phyloP scores from a whole-genome alignment of 2,888 invertebrate species.

The Myopa testacea region DNA sequence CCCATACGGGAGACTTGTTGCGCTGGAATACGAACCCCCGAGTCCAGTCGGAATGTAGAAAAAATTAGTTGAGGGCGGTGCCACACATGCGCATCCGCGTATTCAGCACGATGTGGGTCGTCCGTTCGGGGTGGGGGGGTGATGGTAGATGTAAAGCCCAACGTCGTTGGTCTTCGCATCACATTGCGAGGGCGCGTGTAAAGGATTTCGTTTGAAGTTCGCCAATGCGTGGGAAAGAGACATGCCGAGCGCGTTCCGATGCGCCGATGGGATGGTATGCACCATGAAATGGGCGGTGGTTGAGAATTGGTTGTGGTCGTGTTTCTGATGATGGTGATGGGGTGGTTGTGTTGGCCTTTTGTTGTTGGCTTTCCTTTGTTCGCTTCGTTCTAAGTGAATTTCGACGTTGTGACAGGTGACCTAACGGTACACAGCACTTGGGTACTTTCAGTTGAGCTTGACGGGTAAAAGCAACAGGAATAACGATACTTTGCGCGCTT shows the following conservation, averaged over 20 bases:
- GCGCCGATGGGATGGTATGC: slow-evolving; percentile 33
- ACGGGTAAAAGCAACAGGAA: slow-evolving; percentile 56
- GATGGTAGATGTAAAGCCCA: slow-evolving; percentile 16
- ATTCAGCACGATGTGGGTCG: slow-evolving; percentile 29
- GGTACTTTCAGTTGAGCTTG: slow-evolving; percentile 55
- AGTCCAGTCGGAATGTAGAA: slow-evolving; percentile 45
- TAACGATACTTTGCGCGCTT: slow-evolving; percentile 40
- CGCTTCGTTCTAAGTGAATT: slow-evolving; percentile 55
- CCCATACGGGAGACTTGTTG: slow-evolving; percentile 39
- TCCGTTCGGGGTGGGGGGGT: slow-evolving; percentile 45
- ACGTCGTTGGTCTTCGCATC: slow-evolving; percentile 13
- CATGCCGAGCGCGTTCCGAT: slow-evolving; percentile 45
- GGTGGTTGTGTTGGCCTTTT: slow-evolving; percentile 50
- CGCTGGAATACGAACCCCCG: slow-evolving; percentile 25
- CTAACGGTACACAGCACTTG: slow-evolving; percentile 49
- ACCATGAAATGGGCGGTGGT: slow-evolving; percentile 16
- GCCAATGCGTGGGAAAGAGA: slow-evolving; percentile 14
- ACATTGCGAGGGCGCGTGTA: slow-evolving; percentile 38
- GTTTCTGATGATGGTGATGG: slow-evolving; percentile 31
- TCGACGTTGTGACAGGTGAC: slow-evolving; percentile 62
- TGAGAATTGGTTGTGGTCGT: slow-evolving; percentile 33
- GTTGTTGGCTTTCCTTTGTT: slow-evolving; percentile 44
- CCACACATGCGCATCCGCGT: slow-evolving; percentile 61
- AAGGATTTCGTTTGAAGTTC: slow-evolving; percentile 43
- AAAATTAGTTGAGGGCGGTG: slow-evolving; percentile 61